Evolutionary conservation across 2,888 invertebrate species (phyloP), one percentile per base, ranked within the genome.

Genomic region (Eurois occulta): DNA sequence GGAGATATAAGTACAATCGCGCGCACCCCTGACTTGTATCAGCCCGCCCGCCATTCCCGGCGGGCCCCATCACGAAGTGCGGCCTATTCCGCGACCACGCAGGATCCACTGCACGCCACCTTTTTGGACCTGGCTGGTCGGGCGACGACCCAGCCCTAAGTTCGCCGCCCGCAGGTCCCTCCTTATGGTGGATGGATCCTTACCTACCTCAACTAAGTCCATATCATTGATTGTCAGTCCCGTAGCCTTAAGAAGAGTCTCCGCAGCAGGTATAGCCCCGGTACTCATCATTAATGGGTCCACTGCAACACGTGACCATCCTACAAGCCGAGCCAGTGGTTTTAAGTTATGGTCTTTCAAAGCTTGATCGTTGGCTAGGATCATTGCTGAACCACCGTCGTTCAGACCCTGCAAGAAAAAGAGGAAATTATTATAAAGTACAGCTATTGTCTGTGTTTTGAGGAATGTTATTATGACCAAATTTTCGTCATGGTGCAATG

Each of bases 311-410:
- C 38, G n/a, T 41, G 64, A 65, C 64, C 64, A 65, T 62, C 98
- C 99, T 10, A 99, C 98, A 28, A 99, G 96, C 81, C 99, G 97
- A 2, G 99, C 99, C 72, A 99, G 95, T 0, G 99, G 99, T 91
- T 97, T 98, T 69, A 99, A 97, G 86, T 98, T 98, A 60, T n/a
- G 77, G 35, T 75, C 48, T 91, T 98, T 98, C 0, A 98, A 97
- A 0, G 99, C 99, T 80, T 98, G 98, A 94, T 99, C 99, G 89
- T 98, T 98, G 58, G 99, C 99, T 71, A 99, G 92, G 41, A 99
- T 97, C 28, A 65, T 41, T 65, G 64, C 64, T 65, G 64, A 24
- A 41, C 3, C 64, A 41, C 64, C 64, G 16, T 65, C 64, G n/a
- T 65, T 65, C 7, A 65, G 64, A 65, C 64, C 64, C 64, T 65